Conservation (phyloP, 1,140 invertebrate genomes). For the Zaprionus gabonicus region DNA sequence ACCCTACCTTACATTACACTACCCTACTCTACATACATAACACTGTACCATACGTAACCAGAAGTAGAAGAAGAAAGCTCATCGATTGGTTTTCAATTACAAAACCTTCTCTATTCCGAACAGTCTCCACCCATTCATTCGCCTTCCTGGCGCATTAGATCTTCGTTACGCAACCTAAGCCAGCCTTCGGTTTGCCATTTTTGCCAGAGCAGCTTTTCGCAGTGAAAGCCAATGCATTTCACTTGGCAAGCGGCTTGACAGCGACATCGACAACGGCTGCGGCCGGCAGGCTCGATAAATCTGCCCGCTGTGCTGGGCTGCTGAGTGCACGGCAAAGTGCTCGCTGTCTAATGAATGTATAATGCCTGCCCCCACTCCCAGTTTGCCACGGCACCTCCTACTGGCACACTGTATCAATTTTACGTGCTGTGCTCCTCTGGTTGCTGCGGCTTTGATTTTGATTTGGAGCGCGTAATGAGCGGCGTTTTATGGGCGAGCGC, state of each 20-base stretch:
- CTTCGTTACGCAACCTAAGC: background rate
- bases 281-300: constrained; percentile 56
- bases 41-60: background rate
- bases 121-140: background rate
- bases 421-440: constrained; percentile 40
- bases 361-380: constrained; percentile 41
- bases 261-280: constrained; percentile 23
- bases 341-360: constrained; percentile 74
- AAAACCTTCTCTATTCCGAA: background rate
- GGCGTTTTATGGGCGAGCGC: constrained; percentile 60
- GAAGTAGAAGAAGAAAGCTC: background rate
- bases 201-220: constrained; percentile 32
- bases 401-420: constrained; percentile 71
- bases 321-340: constrained; percentile 65
- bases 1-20: too few species aligned
- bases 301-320: constrained; percentile 36
- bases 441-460: constrained; percentile 72
- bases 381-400: background rate
- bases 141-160: background rate
- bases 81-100: background rate
- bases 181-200: background rate
- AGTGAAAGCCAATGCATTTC: constrained; percentile 8
- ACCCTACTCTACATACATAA: too few species aligned
- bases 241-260: constrained; percentile 16
- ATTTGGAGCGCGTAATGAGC: constrained; percentile 74